These are phyloP conservation scores for Lucilia sericata DNA, from an alignment of 1,140 invertebrate genomes.

Conservation along the genomic window DNA sequence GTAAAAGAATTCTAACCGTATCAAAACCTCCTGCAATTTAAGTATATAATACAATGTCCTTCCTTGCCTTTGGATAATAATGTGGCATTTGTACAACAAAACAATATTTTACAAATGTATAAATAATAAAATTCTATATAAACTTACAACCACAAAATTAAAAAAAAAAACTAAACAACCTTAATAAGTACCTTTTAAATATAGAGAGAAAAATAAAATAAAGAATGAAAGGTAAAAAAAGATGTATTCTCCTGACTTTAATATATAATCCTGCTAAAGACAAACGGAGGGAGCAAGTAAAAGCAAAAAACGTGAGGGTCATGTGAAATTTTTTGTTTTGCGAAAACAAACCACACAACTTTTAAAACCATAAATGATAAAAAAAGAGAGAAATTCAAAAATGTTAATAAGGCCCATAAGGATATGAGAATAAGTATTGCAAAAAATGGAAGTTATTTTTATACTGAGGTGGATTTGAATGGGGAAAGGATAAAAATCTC, in stretches of 20 bases:
- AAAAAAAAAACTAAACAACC: background rate
- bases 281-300: background rate
- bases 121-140: constrained; percentile 19
- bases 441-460: background rate
- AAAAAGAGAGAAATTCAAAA: constrained; percentile 6
- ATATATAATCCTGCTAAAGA: background rate
- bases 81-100: constrained; percentile 10
- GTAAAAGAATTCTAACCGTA: background rate
- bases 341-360: constrained; percentile 4
- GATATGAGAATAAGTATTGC: background rate
- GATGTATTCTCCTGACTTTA: background rate
- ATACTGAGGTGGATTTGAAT: background rate
- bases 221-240: background rate
- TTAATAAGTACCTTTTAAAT: constrained; percentile 27
- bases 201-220: background rate
- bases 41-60: background rate
- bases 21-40: background rate
- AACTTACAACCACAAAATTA: background rate
- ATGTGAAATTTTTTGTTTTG: background rate
- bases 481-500: background rate
- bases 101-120: constrained; percentile 9
- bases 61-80: background rate
- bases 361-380: constrained; percentile 24
- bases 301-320: constrained; percentile 8
- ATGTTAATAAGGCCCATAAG: constrained; percentile 20